These are phyloP conservation scores for Lithophane socia DNA, from an alignment of 2,888 invertebrate species.

Conservation along the genomic window DNA sequence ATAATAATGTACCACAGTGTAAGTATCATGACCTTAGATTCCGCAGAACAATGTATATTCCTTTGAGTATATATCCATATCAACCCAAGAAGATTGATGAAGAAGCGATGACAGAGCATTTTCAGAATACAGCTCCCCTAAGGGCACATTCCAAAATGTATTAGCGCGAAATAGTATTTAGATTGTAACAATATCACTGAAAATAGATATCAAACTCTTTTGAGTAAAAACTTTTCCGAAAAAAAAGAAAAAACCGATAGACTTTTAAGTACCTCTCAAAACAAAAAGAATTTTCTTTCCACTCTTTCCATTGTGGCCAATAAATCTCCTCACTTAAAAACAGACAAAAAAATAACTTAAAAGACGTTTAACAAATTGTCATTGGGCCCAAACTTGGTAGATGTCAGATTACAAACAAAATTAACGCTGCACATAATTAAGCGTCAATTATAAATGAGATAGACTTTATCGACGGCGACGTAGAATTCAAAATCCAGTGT, in stretches of 20 bases:
- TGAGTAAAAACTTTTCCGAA: conserved; percentile 6
- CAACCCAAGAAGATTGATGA: conserved; percentile 33
- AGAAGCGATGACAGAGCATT: conserved; percentile 31
- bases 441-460: conserved; percentile 5
- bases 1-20: background rate
- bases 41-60: conserved; percentile 8
- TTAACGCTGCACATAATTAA: conserved; percentile 13
- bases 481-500: conserved; percentile 44
- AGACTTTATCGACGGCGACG: background rate
- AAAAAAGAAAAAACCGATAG: conserved; percentile 22
- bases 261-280: conserved; percentile 35
- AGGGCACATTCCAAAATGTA: conserved; percentile 1
- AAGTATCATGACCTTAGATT: conserved; percentile 8
- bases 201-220: background rate
- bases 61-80: background rate
- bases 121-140: background rate
- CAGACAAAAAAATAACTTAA: conserved; percentile 63
- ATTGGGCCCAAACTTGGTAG: conserved; percentile 63
- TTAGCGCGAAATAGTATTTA: background rate
- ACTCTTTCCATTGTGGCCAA: conserved; percentile 46
- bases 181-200: background rate
- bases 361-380: conserved; percentile 69
- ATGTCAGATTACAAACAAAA: conserved; percentile 65
- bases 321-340: conserved; percentile 62
- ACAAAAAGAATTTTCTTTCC: conserved; percentile 37